Evolutionary conservation across 2,888 invertebrate species (phyloP).

Genomic region (Agapostemon virescens): DNA sequence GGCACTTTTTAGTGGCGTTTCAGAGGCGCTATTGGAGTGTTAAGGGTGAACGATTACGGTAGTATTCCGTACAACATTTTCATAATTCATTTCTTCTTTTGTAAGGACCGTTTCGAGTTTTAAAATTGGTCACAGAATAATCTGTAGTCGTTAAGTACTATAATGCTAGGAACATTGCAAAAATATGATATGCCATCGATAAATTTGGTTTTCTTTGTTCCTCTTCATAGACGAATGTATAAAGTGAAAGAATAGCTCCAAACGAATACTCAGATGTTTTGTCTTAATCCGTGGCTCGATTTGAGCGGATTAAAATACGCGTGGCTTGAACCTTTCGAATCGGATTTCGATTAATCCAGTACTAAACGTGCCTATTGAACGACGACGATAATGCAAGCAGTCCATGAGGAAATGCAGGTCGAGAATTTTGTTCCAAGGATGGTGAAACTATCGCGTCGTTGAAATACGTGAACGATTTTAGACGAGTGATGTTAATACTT

Average conservation of each 20-base stretch:
- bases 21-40: too few relatives aligned
- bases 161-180: too few relatives aligned
- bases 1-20: too few relatives aligned
- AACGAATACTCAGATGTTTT: neutral
- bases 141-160: too few relatives aligned
- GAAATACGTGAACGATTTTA: constrained; percentile 17
- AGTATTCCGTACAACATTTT: too few relatives aligned
- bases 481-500: neutral
- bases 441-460: constrained; percentile 9
- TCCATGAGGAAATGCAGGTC: neutral
- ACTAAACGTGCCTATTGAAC: neutral
- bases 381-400: neutral
- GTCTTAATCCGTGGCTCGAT: neutral
- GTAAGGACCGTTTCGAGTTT: too few relatives aligned
- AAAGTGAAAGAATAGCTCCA: neutral
- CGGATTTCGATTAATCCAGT: neutral
- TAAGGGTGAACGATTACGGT: too few relatives aligned
- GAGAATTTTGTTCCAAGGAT: neutral
- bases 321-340: neutral
- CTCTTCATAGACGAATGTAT: neutral
- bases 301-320: neutral
- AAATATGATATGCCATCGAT: too few relatives aligned
- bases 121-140: too few relatives aligned
- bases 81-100: too few relatives aligned
- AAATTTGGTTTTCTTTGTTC: too few relatives aligned